Percentiles rank a stretch among this genome's conserved stretches.
Conservation (phyloP, 1,140 invertebrate genomes). For the Cephus cinctus region DNA sequence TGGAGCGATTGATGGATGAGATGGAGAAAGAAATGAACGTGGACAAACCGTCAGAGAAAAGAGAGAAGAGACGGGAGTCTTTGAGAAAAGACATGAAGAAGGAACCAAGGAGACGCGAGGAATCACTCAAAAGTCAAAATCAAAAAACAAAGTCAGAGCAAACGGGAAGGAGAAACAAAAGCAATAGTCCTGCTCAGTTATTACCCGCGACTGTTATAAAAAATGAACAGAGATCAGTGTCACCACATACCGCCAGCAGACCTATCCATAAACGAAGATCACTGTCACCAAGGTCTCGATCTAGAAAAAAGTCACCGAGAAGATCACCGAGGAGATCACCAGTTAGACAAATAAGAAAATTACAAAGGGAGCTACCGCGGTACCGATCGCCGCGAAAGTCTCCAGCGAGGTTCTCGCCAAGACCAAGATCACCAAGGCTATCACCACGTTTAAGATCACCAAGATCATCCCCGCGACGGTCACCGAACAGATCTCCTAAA, state of each 20-base stretch:
- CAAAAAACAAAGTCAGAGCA: constrained; percentile 7
- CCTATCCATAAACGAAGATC: constrained; percentile 28
- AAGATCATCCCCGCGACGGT: constrained; percentile 23
- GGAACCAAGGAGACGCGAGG: constrained; percentile 1
- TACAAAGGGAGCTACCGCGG: constrained; percentile 24
- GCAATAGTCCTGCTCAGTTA: neutral
- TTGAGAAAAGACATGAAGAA: neutral
- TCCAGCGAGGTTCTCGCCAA: constrained; percentile 32
- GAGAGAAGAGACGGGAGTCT: constrained; percentile 22
- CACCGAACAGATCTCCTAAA: constrained; percentile 31
- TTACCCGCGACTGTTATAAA: constrained; percentile 14
- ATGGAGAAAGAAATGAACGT: constrained; percentile 49
- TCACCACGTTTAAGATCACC: constrained; percentile 8
- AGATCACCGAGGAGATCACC: constrained; percentile 41
- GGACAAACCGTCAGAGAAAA: constrained; percentile 28
- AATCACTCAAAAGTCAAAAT: constrained; percentile 18
- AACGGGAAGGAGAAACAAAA: constrained; percentile 4
- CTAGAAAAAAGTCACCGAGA: constrained; percentile 34
- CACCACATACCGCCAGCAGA: constrained; percentile 22
- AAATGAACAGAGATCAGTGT: constrained; percentile 27
- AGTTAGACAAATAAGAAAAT: constrained; percentile 26
- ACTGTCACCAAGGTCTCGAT: constrained; percentile 34
- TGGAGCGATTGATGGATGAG: constrained; percentile 50
- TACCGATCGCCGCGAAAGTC: constrained; percentile 34
- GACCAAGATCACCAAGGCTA: constrained; percentile 20